Evolutionary conservation across 1,140 invertebrate genomes (phyloP), one percentile per base, ranked within the genome.

Genomic region (Ostrea denselamellosa): DNA sequence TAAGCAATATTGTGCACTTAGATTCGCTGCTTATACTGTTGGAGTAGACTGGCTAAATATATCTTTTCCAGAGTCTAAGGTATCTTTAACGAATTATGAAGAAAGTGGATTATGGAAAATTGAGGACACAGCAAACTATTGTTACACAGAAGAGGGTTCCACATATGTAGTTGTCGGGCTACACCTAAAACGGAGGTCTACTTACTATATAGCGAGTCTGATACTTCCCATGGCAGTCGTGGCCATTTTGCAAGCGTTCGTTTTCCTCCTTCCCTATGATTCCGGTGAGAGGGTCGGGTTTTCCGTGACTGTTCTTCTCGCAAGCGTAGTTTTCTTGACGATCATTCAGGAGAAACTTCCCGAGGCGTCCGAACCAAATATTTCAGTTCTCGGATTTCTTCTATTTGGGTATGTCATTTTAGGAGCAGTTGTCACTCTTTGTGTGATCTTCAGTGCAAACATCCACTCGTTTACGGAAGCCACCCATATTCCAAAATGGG

Each of bases 191-290:
- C 25, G 88, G 12, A 34, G 83, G 8, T 34, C 88, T 51, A 17
- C 19, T 3, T 89, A 87, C 68, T 86, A 87, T 25, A 34, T 89
- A 14, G 25, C 85, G 7, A 82, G 44, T 56, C 62, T 89, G 8
- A 87, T 89, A 17, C 25, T 89, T 17, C 88, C 88, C 4, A 62
- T 89, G 22, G n/a, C 58, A 2, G 28, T 28, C 8, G 53, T 87
- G 17, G 53, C 62, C 19, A 12, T 84, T 2, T 2, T 87, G 9
- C 83, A 68, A 8, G 17, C 83, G 4, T 56, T 89, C 3, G 88
- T 87, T 10, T 89, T 89, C 25, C 82, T 87, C 2, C 82, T 89
- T 19, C 88, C 88, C 22, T 71, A 51, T 62, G 85, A 87, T 14
- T 28, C 85, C 3, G 88, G 88, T 8, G 88, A 89, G 54, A 71